Conservation (phyloP, 2,888 invertebrate genomes). For the Ophion slaviceki region DNA sequence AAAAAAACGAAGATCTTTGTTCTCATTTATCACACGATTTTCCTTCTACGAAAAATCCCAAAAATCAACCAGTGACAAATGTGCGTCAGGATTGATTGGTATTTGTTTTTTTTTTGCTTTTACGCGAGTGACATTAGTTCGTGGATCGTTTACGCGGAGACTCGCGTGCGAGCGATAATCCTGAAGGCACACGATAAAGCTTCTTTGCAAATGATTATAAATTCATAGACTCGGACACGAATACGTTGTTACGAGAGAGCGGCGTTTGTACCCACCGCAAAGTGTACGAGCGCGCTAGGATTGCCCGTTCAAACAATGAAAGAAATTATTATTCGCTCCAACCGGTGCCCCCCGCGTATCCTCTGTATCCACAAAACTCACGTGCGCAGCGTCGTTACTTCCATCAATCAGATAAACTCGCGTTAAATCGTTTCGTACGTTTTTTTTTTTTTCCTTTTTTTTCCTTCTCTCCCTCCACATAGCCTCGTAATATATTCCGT, state of each 20-base stretch:
- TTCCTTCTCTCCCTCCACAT: background rate
- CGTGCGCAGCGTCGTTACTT: conserved; percentile 47
- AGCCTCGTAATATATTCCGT: background rate
- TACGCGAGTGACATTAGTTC: background rate
- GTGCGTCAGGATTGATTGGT: background rate
- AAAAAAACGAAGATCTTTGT: conserved; percentile 32
- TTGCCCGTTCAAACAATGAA: conserved; percentile 76
- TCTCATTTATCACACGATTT: conserved; percentile 37
- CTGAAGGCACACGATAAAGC: conserved; percentile 50
- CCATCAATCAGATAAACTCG: conserved; percentile 63
- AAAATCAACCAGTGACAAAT: too few species aligned
- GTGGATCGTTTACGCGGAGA: conserved; percentile 37
- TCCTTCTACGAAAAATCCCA: background rate
- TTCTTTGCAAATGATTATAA: conserved; percentile 75
- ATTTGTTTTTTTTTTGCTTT: conserved; percentile 59
- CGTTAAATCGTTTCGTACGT: conserved; percentile 54
- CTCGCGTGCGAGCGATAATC: conserved; percentile 55
- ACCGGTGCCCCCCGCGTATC: background rate
- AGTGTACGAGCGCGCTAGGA: conserved; percentile 62
- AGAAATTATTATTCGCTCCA: conserved; percentile 37
- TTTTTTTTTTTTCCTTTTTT: background rate
- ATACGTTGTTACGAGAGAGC: conserved; percentile 64
- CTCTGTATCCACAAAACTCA: conserved; percentile 27
- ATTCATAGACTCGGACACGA: conserved; percentile 75
- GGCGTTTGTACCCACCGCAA: conserved; percentile 4